A percentile compares a stretch with the other conserved stretches of the same genome.
These are phyloP conservation scores for Halictus ligatus DNA, from an alignment of 2,888 invertebrate genomes.

Conservation along the genomic window DNA sequence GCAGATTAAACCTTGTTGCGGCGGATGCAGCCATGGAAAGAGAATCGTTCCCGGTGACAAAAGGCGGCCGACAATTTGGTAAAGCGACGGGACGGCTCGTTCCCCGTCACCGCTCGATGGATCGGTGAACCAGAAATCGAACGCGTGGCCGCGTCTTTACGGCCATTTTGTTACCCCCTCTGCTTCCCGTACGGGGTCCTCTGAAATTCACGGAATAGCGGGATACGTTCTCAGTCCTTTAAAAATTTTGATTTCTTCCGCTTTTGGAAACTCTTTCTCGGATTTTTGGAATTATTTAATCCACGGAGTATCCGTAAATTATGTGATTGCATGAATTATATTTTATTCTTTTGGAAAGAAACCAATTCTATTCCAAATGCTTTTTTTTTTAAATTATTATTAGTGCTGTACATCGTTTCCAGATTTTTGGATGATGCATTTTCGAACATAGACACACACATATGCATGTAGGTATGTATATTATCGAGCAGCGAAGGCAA, in stretches of 20 bases:
- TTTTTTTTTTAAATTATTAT: no score
- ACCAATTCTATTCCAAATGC: not conserved
- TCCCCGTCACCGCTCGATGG: not conserved
- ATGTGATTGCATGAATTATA: not conserved
- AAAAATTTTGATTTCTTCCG: not conserved
- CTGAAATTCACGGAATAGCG: not conserved
- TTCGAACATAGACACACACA: not conserved
- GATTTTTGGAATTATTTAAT: not conserved
- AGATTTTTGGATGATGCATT: not conserved
- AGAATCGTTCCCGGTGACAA: constrained; percentile 60
- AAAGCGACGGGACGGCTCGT: constrained; percentile 37
- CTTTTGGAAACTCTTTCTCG: not conserved
- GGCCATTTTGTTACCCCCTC: not conserved
- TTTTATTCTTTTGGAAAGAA: not conserved
- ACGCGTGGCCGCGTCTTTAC: not conserved
- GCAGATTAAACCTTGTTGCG: constrained; percentile 77
- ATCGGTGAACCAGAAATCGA: constrained; percentile 17
- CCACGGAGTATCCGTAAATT: not conserved
- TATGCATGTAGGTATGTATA: not conserved
- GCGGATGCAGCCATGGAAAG: constrained; percentile 65
- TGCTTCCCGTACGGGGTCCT: not conserved
- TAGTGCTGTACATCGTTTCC: no score
- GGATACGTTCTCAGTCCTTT: not conserved
- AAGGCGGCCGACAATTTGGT: constrained; percentile 65
- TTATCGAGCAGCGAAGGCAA: not conserved